These are phyloP conservation scores for Macrosteles quadrilineatus DNA, from an alignment of 1,140 invertebrate species.

Conservation along the genomic window DNA sequence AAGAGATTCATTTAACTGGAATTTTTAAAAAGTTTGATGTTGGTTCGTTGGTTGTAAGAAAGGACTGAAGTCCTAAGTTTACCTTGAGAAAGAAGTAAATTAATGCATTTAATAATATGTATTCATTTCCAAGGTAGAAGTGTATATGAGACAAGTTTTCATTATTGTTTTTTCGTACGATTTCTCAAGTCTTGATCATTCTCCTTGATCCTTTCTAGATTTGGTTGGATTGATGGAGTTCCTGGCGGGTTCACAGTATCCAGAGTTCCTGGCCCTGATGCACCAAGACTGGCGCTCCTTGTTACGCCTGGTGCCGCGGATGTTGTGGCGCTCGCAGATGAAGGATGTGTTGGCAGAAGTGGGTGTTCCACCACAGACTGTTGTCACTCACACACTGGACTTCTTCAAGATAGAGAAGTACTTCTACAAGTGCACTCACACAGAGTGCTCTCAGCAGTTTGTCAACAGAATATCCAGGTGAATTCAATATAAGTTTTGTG, in stretches of 20 bases:
- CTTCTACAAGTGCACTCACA: slow-evolving; percentile 56
- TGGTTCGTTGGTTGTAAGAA: too few relatives aligned
- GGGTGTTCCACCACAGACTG: slow-evolving; percentile 54
- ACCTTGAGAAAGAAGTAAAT: too few relatives aligned
- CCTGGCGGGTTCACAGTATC: slow-evolving; percentile 62
- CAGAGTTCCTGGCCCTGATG: slow-evolving; percentile 44
- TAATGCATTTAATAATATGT: too few relatives aligned
- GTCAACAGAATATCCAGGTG: slow-evolving; percentile 39
- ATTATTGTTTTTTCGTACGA: too few relatives aligned
- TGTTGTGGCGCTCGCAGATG: slow-evolving; percentile 72
- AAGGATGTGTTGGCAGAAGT: slow-evolving; percentile 59
- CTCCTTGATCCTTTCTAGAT: too few relatives aligned
- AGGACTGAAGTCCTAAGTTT: too few relatives aligned
- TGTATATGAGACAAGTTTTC: too few relatives aligned
- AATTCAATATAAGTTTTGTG: slow-evolving; percentile 30
- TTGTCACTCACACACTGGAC: slow-evolving; percentile 50
- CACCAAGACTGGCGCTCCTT: slow-evolving; percentile 40
- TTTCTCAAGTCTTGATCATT: too few relatives aligned
- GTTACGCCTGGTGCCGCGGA: slow-evolving; percentile 60
- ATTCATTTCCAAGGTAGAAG: too few relatives aligned
- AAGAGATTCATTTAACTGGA: too few relatives aligned
- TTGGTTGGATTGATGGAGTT: slow-evolving; percentile 72
- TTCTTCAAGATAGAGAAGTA: slow-evolving; percentile 57
- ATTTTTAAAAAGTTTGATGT: too few relatives aligned
- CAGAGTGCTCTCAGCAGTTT: slow-evolving; percentile 46